A percentile compares a stretch with the other conserved stretches of the same genome.
Evolutionary conservation across 2,113 vertebrate genomes (phyloP).

Genomic region (Tympanuchus pallidicinctus): DNA sequence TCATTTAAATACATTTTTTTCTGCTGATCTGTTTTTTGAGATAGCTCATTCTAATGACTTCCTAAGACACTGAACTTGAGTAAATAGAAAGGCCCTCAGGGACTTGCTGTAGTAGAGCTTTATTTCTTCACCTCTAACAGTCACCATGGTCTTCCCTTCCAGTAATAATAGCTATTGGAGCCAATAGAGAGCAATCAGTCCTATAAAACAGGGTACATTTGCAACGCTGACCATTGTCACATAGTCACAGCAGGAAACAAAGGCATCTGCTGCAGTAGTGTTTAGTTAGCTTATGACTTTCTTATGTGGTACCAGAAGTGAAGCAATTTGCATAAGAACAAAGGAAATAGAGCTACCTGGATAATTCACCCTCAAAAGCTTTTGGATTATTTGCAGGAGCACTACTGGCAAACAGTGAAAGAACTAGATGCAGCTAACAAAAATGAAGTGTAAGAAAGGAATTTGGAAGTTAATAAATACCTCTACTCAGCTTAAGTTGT

Average conservation of each 20-base stretch:
- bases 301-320: neutral
- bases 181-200: neutral
- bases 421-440: neutral
- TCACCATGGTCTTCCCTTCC: neutral
- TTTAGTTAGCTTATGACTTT: neutral
- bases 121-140: conserved; percentile 23
- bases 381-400: neutral
- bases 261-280: neutral
- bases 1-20: conserved; percentile 46
- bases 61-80: conserved; percentile 41
- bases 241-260: neutral
- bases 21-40: conserved; percentile 44
- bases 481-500: neutral
- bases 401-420: neutral
- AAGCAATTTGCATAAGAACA: neutral
- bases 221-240: neutral
- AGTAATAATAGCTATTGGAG: neutral
- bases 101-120: conserved; percentile 17
- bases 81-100: conserved; percentile 12
- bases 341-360: neutral
- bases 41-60: conserved; percentile 53
- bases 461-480: neutral
- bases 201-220: neutral
- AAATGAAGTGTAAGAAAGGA: neutral
- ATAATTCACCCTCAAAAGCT: neutral